phyloP scores from a whole-genome alignment of 2,113 vertebrate genomes.

The Calyptomena viridis region DNA sequence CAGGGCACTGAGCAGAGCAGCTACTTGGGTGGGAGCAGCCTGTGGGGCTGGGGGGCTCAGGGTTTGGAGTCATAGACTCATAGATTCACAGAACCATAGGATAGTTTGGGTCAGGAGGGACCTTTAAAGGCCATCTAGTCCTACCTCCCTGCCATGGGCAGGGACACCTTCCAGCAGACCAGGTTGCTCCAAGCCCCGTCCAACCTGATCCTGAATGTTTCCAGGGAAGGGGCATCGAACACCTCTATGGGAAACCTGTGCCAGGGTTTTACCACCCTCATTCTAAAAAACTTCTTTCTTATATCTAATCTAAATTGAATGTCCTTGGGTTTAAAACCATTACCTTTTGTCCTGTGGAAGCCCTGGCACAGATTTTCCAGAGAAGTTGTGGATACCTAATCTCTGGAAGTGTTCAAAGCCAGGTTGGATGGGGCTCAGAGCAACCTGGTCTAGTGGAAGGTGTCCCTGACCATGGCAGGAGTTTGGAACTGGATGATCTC shows the following conservation, averaged over 20 bases:
- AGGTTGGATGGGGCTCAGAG: fast-evolving
- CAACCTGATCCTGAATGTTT: not conserved
- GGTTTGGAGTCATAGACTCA: not conserved
- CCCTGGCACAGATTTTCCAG: not conserved
- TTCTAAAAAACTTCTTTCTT: not conserved
- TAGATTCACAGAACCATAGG: fast-evolving
- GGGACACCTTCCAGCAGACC: not conserved
- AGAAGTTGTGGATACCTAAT: not conserved
- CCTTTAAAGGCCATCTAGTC: not conserved
- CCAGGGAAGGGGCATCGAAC: not conserved
- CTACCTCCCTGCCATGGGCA: not conserved
- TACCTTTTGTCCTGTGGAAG: not conserved
- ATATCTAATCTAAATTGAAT: not conserved
- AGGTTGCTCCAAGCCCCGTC: not conserved
- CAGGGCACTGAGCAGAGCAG: not conserved
- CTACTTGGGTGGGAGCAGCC: not conserved
- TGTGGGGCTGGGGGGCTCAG: not conserved
- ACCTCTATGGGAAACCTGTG: not conserved
- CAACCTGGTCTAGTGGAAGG: fast-evolving
- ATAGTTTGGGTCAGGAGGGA: not conserved
- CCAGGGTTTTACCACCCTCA: not conserved
- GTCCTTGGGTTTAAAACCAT: not conserved
- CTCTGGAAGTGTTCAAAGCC: not conserved
- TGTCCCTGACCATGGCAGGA: not conserved
- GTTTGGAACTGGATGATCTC: not conserved